A percentile compares a stretch with the other conserved stretches of the same genome.
These are phyloP conservation scores for Tenthredo scrophulariae DNA, from an alignment of 2,888 invertebrate species.

Conservation along the genomic window DNA sequence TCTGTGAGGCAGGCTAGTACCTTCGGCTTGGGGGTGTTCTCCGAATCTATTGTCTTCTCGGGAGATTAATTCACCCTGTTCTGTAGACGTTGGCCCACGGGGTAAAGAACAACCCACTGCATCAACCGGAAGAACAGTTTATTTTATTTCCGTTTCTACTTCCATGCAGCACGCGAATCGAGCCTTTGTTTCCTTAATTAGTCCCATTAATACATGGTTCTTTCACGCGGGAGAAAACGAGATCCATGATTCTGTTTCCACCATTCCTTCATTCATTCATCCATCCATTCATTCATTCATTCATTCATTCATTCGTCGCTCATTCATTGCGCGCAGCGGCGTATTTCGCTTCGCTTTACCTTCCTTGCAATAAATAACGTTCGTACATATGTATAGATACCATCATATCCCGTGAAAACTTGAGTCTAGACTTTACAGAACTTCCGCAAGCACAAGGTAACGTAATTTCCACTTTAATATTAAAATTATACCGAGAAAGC, in stretches of 20 bases:
- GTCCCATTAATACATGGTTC: conserved; percentile 33
- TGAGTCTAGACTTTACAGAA: background rate
- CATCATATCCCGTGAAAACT: background rate
- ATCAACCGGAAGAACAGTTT: conserved; percentile 50
- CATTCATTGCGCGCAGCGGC: background rate
- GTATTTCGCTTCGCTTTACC: background rate
- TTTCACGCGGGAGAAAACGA: background rate
- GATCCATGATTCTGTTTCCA: background rate
- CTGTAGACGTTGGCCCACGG: conserved; percentile 7
- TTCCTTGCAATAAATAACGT: background rate
- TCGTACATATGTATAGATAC: background rate
- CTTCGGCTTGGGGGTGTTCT: conserved; percentile 7
- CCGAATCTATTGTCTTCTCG: conserved; percentile 43
- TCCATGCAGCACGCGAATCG: background rate
- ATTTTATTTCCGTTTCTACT: conserved; percentile 45
- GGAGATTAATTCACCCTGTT: conserved; percentile 48
- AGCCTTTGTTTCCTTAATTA: conserved; percentile 47
- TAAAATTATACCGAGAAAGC: conserved; percentile 10
- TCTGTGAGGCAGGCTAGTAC: conserved; percentile 41
- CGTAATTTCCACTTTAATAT: conserved; percentile 18
- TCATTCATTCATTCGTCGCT: background rate
- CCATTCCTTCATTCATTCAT: background rate
- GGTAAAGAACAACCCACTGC: conserved; percentile 28
- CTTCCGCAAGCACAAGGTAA: background rate
- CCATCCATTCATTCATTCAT: background rate